Conservation (phyloP, 2,113 vertebrate genomes). For the Leucoraja erinaceus region DNA sequence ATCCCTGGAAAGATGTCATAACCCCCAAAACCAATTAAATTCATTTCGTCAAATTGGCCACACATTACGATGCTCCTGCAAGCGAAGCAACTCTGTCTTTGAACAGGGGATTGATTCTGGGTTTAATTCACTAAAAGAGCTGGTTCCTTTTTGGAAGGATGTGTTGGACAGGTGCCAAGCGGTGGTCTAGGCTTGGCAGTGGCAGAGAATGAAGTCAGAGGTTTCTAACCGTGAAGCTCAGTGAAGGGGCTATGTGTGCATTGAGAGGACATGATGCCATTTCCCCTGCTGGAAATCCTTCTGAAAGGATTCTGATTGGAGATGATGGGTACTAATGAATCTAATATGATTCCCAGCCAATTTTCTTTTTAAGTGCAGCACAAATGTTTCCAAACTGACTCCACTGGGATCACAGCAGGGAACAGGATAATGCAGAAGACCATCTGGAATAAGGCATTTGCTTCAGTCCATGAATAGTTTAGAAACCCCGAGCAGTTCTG, state of each 20-base stretch:
- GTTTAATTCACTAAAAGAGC: not conserved
- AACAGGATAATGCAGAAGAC: not conserved
- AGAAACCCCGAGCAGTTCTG: not conserved
- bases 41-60: not conserved
- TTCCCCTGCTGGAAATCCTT: conserved; percentile 13
- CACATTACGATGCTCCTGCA: not conserved
- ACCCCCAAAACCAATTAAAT: not conserved
- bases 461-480: not conserved
- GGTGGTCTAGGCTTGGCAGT: not conserved
- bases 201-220: not conserved
- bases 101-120: not conserved
- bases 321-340: not conserved
- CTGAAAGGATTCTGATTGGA: not conserved
- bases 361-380: not conserved
- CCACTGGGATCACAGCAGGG: not conserved
- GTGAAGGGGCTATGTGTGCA: not conserved
- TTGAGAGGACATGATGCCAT: conserved; percentile 7
- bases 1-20: not conserved
- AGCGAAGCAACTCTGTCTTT: not conserved
- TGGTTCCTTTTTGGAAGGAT: not conserved
- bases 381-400: not conserved
- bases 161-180: not conserved
- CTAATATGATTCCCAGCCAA: not conserved
- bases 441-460: not conserved
- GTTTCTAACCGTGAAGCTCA: not conserved